Base-by-base conservation (phyloP, 2,113 vertebrate species). In the Platysteira castanea region DNA sequence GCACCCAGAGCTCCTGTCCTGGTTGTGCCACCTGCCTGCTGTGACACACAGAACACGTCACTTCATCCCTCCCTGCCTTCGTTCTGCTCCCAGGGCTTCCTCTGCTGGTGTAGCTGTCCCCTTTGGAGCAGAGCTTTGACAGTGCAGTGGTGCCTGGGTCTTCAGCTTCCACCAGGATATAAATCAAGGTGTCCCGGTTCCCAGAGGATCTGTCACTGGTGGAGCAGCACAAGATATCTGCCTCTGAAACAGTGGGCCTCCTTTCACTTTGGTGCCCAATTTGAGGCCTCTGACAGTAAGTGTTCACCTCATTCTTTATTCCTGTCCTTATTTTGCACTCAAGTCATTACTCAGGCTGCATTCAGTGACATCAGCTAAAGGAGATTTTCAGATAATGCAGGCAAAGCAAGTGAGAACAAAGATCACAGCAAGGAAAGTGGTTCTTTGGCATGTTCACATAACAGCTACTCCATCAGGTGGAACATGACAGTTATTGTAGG, bases 401-500 rank as follows among this genome's bases (percentile, higher is more conserved):
- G 87, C 75, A 89, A 94, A 83, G 93, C 87, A 95, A 95, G 86
- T 44, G 86, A 96, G 90, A 96, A 95, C 79, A 93, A 92, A 87
- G 70, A 90, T 94, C 88, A 83, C 83, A 97, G 90, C 71, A 87
- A 95, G 92, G 52, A 75, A 97, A 88, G 64, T 93, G 67, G 70
- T 76, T 80, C 70, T 90, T 84, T 87, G 87, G 95, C 92, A 86
- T 89, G 96, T 97, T 96, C 95, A 84, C 79, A 73, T 95, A 96
- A 92, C 95, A 98, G 90, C 93, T 82, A 93, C 95, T 97, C 91
- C 82, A 70, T 96, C 91, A 85, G 94, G 90, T 81, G 93, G 96
- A 97, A 96, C 89, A 92, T 85, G 94, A 95, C 83, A 94, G 84
- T 97, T 97, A 97, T 96, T 97, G 96, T 91, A 95, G 63, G 90